These are phyloP conservation scores for Chironomus tentans DNA, from an alignment of 2,888 invertebrate genomes.

Conservation along the genomic window DNA sequence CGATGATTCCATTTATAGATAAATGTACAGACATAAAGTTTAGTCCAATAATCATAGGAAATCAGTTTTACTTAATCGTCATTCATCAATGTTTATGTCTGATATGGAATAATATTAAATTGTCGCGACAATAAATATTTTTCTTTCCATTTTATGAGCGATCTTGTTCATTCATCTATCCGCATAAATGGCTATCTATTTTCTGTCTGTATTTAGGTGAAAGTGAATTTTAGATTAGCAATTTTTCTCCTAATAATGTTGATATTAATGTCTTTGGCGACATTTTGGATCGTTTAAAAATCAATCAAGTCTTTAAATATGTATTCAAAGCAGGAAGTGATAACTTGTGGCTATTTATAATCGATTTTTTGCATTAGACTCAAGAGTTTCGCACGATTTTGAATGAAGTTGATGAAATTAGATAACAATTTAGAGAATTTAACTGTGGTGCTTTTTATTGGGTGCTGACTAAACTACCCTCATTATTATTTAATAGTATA, in stretches of 20 bases:
- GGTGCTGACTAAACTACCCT: no score
- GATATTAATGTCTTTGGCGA: background rate
- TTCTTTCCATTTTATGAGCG: no score
- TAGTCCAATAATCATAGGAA: no score
- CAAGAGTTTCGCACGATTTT: no score
- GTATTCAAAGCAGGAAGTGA: background rate
- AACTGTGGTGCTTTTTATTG: no score
- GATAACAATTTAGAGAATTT: background rate
- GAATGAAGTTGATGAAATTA: background rate
- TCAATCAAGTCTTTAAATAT: background rate
- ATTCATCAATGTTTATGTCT: background rate
- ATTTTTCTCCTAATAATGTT: background rate
- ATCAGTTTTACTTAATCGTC: background rate
- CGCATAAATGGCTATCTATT: background rate
- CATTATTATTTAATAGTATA: no score
- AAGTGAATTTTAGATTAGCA: background rate
- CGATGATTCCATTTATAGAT: no score
- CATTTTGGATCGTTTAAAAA: background rate
- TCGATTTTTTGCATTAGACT: background rate
- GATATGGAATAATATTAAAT: background rate
- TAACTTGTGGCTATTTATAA: background rate
- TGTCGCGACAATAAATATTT: background rate
- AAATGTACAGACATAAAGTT: no score
- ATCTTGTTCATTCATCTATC: no score
- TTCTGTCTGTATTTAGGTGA: background rate